phyloP scores from a whole-genome alignment of 2,888 invertebrate genomes.

The Agonopterix subpropinquella region DNA sequence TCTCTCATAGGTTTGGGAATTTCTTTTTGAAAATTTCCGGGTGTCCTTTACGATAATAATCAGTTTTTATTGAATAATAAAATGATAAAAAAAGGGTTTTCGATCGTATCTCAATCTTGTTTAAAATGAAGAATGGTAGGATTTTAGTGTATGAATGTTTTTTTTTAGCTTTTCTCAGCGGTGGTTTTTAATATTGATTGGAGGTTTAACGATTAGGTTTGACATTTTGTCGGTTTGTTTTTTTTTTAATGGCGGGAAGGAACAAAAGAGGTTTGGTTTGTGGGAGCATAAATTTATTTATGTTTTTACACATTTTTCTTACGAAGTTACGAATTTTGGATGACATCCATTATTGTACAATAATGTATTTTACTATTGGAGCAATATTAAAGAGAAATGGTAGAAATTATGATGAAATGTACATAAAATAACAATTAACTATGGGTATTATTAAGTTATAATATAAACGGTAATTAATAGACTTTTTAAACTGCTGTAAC shows the following conservation, averaged over 20 bases:
- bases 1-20: slow-evolving; percentile 14
- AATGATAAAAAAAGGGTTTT: slow-evolving; percentile 26
- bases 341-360: too few species aligned
- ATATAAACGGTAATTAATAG: too few species aligned
- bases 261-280: neutral
- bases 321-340: too few species aligned
- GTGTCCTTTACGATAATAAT: slow-evolving; percentile 42
- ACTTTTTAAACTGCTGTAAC: too few species aligned
- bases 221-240: slow-evolving; percentile 9
- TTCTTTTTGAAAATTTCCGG: slow-evolving; percentile 17
- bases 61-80: slow-evolving; percentile 37
- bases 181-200: slow-evolving; percentile 6
- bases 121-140: slow-evolving; percentile 37
- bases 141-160: slow-evolving; percentile 6
- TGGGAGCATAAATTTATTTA: too few species aligned
- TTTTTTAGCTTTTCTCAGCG: slow-evolving; percentile 2
- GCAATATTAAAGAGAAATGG: too few species aligned
- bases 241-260: neutral
- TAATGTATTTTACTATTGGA: too few species aligned
- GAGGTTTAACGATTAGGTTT: slow-evolving; percentile 4
- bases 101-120: slow-evolving; percentile 39
- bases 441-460: too few species aligned
- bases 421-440: too few species aligned
- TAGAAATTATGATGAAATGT: too few species aligned
- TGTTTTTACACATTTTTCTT: too few species aligned